Conservation (phyloP, 2,113 vertebrate species). For the Entelurus aequoreus region DNA sequence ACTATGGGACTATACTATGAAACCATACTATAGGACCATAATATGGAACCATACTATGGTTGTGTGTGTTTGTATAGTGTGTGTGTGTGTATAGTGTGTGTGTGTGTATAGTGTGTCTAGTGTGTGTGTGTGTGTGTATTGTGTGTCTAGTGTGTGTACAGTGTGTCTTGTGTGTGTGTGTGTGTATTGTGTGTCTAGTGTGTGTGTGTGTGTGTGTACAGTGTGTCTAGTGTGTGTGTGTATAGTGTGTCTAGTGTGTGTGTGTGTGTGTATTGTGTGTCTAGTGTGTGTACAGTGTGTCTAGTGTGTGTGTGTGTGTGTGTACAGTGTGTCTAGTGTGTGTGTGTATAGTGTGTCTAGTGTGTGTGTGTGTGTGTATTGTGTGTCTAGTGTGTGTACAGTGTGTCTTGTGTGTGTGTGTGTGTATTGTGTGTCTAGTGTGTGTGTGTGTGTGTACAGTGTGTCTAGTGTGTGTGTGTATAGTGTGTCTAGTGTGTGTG, state of each 20-base stretch:
- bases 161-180: slow-evolving; percentile 28
- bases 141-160: too few species aligned
- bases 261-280: not conserved
- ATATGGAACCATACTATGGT: not conserved
- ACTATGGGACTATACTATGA: too few species aligned
- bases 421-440: slow-evolving; percentile 9
- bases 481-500: slow-evolving; percentile 8
- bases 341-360: too few species aligned
- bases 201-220: not conserved
- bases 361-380: slow-evolving; percentile 11
- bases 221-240: too few species aligned
- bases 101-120: too few species aligned
- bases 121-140: slow-evolving; percentile 11
- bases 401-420: slow-evolving; percentile 28
- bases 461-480: too few species aligned
- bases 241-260: slow-evolving; percentile 7
- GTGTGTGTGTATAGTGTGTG: slow-evolving; percentile 8
- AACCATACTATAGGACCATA: too few species aligned
- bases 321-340: slow-evolving; percentile 8
- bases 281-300: too few species aligned
- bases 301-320: slow-evolving; percentile 26
- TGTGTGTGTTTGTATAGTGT: too few species aligned
- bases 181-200: slow-evolving; percentile 9
- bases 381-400: too few species aligned
- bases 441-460: not conserved